Evolutionary conservation across 2,888 invertebrate genomes (phyloP).

Genomic region (Stenolophus ochropezus): DNA sequence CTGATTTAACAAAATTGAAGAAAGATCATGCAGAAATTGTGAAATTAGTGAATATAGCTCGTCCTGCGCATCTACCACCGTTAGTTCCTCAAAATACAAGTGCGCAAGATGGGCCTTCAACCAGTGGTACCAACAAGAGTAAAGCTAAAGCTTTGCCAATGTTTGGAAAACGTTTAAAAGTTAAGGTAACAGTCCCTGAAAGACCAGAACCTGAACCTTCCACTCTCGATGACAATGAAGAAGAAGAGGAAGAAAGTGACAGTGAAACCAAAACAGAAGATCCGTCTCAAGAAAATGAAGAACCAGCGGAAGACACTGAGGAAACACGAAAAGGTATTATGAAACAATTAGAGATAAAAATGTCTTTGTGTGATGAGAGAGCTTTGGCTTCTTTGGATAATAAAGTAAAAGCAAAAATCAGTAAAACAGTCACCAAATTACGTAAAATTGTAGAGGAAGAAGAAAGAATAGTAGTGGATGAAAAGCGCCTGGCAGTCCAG

Average conservation of each 20-base stretch:
- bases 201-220: slow-evolving; percentile 66
- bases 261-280: slow-evolving; percentile 9
- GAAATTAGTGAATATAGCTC: slow-evolving; percentile 84
- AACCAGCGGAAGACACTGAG: slow-evolving; percentile 7
- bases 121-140: slow-evolving; percentile 60
- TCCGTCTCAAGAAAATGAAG: slow-evolving; percentile 7
- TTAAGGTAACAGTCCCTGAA: slow-evolving; percentile 74
- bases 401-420: slow-evolving; percentile 64
- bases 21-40: slow-evolving; percentile 81
- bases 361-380: slow-evolving; percentile 48
- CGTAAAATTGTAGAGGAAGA: slow-evolving; percentile 66
- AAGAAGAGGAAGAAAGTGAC: slow-evolving; percentile 73
- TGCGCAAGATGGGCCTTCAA: slow-evolving; percentile 31
- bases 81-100: slow-evolving; percentile 68
- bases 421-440: slow-evolving; percentile 66
- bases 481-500: slow-evolving; percentile 66
- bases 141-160: slow-evolving; percentile 73
- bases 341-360: slow-evolving; percentile 53
- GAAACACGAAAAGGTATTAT: slow-evolving; percentile 49
- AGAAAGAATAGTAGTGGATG: slow-evolving; percentile 66
- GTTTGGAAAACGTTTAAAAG: slow-evolving; percentile 76
- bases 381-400: slow-evolving; percentile 58
- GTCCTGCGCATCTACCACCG: slow-evolving; percentile 79
- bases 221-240: slow-evolving; percentile 74
- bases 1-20: slow-evolving; percentile 81